These are phyloP conservation scores for Idaea aversata DNA, from an alignment of 2,888 invertebrate genomes.

Conservation along the genomic window DNA sequence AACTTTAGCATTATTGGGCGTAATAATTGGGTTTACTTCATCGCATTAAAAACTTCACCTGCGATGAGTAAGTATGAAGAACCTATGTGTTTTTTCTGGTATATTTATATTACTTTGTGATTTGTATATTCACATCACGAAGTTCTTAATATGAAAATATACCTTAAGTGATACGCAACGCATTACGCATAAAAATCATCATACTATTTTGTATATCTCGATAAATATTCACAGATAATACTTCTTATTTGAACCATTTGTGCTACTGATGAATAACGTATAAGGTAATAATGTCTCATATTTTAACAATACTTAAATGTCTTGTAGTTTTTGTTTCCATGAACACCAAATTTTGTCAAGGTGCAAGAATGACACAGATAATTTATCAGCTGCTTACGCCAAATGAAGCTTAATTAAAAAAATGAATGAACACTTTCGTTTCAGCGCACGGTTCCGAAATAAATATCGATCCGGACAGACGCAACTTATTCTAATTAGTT, in stretches of 20 bases:
- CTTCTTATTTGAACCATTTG: constrained; percentile 36
- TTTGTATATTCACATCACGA: constrained; percentile 41
- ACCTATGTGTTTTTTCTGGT: constrained; percentile 15
- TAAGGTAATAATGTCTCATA: constrained; percentile 17
- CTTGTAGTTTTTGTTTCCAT: constrained; percentile 16
- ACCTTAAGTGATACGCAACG: constrained; percentile 35
- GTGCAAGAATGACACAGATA: constrained; percentile 8
- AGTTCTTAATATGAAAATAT: constrained; percentile 41
- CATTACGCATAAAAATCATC: constrained; percentile 40
- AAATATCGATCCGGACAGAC: constrained; percentile 41
- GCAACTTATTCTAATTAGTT: constrained; percentile 70
- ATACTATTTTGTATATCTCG: constrained; percentile 40
- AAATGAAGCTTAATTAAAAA: constrained; percentile 30
- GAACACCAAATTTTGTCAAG: constrained; percentile 10
- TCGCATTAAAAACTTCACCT: background rate
- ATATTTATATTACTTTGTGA: constrained; percentile 25
- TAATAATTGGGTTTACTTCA: background rate
- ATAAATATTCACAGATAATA: constrained; percentile 28
- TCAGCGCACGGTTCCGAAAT: constrained; percentile 41
- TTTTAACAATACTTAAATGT: constrained; percentile 22
- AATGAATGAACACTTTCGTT: constrained; percentile 41
- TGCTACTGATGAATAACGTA: constrained; percentile 32
- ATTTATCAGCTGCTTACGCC: constrained; percentile 24
- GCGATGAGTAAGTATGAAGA: background rate
- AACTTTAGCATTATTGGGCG: background rate